Conservation (phyloP, 2,888 invertebrate genomes). For the Tinea trinotella region DNA sequence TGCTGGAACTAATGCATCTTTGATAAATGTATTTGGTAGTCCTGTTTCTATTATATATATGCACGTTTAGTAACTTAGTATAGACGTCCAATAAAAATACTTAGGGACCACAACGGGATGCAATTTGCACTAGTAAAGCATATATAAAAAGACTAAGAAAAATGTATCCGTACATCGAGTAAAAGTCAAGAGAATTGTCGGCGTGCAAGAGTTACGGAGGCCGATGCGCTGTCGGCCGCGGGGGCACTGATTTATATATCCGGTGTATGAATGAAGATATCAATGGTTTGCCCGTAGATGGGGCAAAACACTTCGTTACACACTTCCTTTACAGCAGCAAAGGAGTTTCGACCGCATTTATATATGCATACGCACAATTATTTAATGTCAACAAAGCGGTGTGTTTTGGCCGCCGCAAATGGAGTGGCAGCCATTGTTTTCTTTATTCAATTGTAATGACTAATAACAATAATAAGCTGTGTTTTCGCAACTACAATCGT, state of each 20-base stretch:
- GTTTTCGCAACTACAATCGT: background rate
- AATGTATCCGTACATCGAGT: slow-evolving; percentile 3
- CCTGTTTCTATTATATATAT: too few species aligned
- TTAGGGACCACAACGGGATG: too few species aligned
- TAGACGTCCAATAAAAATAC: too few species aligned
- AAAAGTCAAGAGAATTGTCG: slow-evolving; percentile 8
- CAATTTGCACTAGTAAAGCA: background rate
- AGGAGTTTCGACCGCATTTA: slow-evolving; percentile 21
- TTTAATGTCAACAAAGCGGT: background rate
- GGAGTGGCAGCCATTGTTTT: background rate
- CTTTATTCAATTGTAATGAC: slow-evolving; percentile 13
- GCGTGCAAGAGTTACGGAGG: slow-evolving; percentile 13
- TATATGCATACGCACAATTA: background rate
- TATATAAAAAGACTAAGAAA: background rate
- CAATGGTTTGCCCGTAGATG: slow-evolving; percentile 48
- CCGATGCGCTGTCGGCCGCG: slow-evolving; percentile 16
- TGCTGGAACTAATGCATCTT: too few species aligned
- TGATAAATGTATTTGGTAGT: too few species aligned
- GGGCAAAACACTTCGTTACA: slow-evolving; percentile 26
- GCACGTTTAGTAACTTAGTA: too few species aligned
- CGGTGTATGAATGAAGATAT: slow-evolving; percentile 54
- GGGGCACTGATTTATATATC: slow-evolving; percentile 59
- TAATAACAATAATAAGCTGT: slow-evolving; percentile 2
- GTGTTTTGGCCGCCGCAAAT: background rate
- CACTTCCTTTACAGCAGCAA: slow-evolving; percentile 5